phyloP scores from a whole-genome alignment of 2,888 invertebrate genomes.

The Sipunculus nudus region DNA sequence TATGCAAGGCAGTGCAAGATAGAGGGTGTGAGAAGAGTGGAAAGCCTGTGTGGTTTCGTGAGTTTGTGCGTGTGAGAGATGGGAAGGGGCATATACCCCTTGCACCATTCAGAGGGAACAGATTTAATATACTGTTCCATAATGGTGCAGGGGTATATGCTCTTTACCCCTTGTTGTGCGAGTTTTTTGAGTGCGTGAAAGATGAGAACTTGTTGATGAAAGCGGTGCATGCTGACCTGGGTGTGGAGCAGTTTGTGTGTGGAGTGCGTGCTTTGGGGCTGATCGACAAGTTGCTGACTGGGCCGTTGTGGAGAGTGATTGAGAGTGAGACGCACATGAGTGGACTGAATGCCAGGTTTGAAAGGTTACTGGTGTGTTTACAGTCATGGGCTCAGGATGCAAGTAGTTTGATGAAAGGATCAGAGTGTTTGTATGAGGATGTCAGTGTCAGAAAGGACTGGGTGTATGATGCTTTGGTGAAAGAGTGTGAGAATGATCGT shows the following conservation, averaged over 20 bases:
- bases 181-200: not conserved
- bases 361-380: too few species aligned
- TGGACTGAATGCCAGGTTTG: too few species aligned
- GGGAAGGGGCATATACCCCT: slow-evolving; percentile 19
- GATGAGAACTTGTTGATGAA: not conserved
- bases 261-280: slow-evolving; percentile 22
- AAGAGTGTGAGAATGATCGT: too few species aligned
- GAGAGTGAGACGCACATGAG: too few species aligned
- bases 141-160: slow-evolving; percentile 20
- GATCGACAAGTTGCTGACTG: slow-evolving; percentile 16
- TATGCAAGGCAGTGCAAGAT: slow-evolving; percentile 32
- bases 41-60: slow-evolving; percentile 26
- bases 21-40: slow-evolving; percentile 29
- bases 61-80: slow-evolving; percentile 8
- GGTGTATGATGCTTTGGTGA: too few species aligned
- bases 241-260: not conserved
- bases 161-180: not conserved
- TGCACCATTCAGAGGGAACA: slow-evolving; percentile 12
- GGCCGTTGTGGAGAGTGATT: slow-evolving; percentile 21
- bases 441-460: too few species aligned
- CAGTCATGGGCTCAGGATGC: too few species aligned
- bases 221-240: slow-evolving; percentile 18
- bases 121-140: slow-evolving; percentile 29
- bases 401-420: too few species aligned
- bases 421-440: too few species aligned